phyloP scores from a whole-genome alignment of 2,113 vertebrate species.

The Ceyx margarethae region DNA sequence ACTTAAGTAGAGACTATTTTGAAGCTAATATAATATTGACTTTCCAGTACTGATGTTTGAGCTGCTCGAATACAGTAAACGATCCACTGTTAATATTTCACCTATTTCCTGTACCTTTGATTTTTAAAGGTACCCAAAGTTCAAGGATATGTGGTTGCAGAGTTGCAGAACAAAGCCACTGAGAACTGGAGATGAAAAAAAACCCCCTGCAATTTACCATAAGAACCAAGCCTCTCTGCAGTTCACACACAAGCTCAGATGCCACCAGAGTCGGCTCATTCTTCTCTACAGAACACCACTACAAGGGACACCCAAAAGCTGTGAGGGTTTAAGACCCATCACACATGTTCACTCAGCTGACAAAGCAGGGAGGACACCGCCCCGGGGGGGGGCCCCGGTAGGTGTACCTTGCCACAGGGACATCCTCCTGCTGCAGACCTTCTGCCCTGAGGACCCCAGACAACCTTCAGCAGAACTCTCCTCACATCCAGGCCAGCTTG shows the following conservation, averaged over 20 bases:
- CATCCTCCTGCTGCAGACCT: background rate
- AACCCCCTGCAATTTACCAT: background rate
- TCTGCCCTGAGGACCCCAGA: background rate
- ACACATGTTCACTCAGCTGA: background rate
- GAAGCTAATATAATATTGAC: slow-evolving; percentile 53
- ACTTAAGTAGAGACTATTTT: background rate
- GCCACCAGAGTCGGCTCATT: background rate
- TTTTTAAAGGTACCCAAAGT: background rate
- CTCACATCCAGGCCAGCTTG: too few species aligned
- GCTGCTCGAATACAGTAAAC: background rate
- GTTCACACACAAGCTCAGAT: too few species aligned
- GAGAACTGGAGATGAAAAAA: background rate
- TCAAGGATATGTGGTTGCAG: background rate
- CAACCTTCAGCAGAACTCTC: background rate
- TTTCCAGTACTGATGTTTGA: slow-evolving; percentile 52
- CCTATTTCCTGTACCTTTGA: background rate
- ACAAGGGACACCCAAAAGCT: background rate
- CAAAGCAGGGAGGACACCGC: background rate
- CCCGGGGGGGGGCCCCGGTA: background rate
- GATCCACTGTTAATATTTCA: slow-evolving; percentile 11
- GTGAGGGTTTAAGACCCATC: background rate
- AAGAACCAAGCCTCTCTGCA: background rate
- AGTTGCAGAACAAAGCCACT: background rate
- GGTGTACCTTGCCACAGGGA: too few species aligned
- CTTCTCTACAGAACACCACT: background rate